Base-by-base conservation (phyloP, 2,797 vertebrate species). In the Tauraco hartlaubi region DNA sequence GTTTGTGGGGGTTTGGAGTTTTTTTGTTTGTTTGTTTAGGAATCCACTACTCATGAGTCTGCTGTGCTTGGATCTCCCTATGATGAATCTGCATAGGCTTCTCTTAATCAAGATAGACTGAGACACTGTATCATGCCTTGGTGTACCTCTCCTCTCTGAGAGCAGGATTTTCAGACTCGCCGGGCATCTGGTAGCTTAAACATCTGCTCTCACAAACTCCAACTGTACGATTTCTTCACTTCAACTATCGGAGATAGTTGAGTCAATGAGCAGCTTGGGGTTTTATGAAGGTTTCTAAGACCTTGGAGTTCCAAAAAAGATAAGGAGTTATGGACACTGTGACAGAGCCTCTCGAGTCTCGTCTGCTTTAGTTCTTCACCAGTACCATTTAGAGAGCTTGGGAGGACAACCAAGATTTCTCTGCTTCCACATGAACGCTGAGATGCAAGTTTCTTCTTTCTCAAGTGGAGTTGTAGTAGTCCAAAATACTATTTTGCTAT, bases 171-270 rank as follows among this genome's bases (percentile, higher is more conserved):
- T 52, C 12, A 54, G 84, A 19, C 3, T 14, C 9, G 2, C 2
- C n/a, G 48, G 13, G 12, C 29, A 91, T 63, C 20, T 23, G 51
- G 39, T 15, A 51, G 12, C 15, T 81, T 54, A 59, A 84, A 54
- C 6, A 31, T 39, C 43, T 68, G 9, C 37, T 79, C 75, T 78
- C 35, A 12, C 8, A 28, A 14, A 12, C 12, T 46, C 46, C 37
- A 29, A 1, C 31, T 66, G 12, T n/a, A 28, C 2, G 0, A 12
- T 56, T 88, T 78, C 44, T 75, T 92, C 48, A 35, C 19, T 61
- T 79, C 18, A 48, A 0, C 44, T 82, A 6, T 21, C 1, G 0
- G 37, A 63, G 26, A 22, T 5, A 11, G 16, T 33, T 49, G 37
- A 37, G 29, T 63, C 43, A 33, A 3, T 59, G 52, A 63, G 49